phyloP scores from a whole-genome alignment of 2,113 vertebrate genomes.

The Cinclus mexicanus region DNA sequence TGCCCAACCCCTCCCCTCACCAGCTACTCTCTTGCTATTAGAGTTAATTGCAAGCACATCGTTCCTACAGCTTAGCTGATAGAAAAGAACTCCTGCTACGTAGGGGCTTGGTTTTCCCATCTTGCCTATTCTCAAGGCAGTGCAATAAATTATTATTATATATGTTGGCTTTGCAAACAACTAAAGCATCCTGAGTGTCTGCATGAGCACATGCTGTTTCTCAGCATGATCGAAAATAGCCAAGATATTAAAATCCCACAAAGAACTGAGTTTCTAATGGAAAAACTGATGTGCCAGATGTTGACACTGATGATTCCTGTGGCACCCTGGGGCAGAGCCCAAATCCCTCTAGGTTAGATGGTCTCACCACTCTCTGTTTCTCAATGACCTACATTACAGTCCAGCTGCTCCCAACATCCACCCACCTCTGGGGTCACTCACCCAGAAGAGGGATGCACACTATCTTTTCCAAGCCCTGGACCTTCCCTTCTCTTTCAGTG shows the following conservation, averaged over 20 bases:
- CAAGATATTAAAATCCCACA: slow-evolving; percentile 33
- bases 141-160: slow-evolving; percentile 42
- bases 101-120: neutral
- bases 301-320: neutral
- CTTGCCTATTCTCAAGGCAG: neutral
- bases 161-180: neutral
- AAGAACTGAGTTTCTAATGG: slow-evolving; percentile 35
- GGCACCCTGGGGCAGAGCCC: neutral
- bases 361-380: neutral
- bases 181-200: slow-evolving; percentile 1
- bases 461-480: neutral
- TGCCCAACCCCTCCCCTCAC: neutral
- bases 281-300: slow-evolving; percentile 40
- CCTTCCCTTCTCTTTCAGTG: neutral
- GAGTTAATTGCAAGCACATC: neutral
- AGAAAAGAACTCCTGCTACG: neutral
- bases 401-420: neutral
- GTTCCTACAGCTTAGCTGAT: neutral
- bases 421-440: neutral
- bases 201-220: neutral
- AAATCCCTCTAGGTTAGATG: neutral
- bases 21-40: neutral
- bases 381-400: neutral
- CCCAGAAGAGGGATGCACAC: neutral
- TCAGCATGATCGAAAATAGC: neutral